Evolutionary conservation across 2,113 vertebrate species (phyloP).

Genomic region (Aspiorhynchus laticeps): DNA sequence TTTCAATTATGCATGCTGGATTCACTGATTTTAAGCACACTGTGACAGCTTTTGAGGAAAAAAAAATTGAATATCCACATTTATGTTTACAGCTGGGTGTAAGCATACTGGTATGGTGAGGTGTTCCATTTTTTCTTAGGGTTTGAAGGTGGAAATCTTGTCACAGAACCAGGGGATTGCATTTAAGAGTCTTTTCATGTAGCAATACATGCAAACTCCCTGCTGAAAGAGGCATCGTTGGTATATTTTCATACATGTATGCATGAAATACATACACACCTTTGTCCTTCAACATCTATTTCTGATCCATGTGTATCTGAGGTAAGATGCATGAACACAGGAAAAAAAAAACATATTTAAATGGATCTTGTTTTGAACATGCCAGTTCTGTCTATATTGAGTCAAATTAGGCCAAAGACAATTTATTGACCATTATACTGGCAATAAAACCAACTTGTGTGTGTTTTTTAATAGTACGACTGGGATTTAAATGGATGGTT

Average conservation of each 20-base stretch:
- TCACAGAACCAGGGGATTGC: background rate
- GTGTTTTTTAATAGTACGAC: background rate
- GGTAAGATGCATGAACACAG: background rate
- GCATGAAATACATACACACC: background rate
- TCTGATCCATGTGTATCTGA: background rate
- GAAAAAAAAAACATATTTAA: background rate
- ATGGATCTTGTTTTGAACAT: background rate
- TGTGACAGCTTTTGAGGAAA: background rate
- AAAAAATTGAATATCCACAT: background rate
- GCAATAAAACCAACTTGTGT: background rate
- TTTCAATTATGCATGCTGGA: constrained; percentile 35
- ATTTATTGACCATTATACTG: background rate
- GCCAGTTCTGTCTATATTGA: background rate
- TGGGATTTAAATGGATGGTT: constrained; percentile 5
- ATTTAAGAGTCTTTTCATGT: background rate
- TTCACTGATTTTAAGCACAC: constrained; percentile 20
- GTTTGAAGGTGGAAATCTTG: background rate
- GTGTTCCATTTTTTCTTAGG: background rate
- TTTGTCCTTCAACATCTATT: constrained; percentile 14
- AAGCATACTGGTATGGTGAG: background rate
- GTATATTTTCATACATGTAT: background rate
- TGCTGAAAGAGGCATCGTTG: background rate
- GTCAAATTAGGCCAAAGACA: background rate
- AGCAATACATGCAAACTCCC: background rate
- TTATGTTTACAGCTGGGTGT: constrained; percentile 9